Percentiles rank a stretch among this genome's conserved stretches.
phyloP scores from a whole-genome alignment of 1,140 invertebrate species.

The Argopecten irradians region DNA sequence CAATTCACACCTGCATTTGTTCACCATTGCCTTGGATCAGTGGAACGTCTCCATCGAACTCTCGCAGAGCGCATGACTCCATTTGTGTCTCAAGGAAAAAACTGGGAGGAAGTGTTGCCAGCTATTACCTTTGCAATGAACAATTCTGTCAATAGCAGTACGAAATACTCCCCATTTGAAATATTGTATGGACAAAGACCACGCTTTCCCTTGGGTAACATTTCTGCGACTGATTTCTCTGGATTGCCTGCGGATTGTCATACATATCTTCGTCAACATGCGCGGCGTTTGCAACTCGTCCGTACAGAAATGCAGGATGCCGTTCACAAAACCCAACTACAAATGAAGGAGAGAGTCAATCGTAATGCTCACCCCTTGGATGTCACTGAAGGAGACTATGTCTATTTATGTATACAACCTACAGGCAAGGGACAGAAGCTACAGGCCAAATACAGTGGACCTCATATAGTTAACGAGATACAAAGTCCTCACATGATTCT shows the following conservation, averaged over 20 bases:
- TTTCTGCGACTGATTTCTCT: too few species aligned
- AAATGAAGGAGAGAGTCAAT: neutral
- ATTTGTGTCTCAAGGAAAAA: neutral
- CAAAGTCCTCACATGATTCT: conserved; percentile 31
- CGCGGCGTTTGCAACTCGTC: neutral
- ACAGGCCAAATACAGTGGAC: conserved; percentile 31
- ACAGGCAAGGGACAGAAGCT: conserved; percentile 34
- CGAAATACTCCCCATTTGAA: conserved; percentile 45
- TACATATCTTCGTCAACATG: neutral
- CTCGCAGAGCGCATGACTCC: conserved; percentile 24
- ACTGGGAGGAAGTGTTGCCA: conserved; percentile 25
- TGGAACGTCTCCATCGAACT: conserved; percentile 27
- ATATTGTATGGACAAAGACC: conserved; percentile 37
- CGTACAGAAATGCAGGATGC: conserved; percentile 25
- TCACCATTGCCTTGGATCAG: conserved; percentile 36
- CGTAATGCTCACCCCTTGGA: neutral
- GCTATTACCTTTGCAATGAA: conserved; percentile 35
- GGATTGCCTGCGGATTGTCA: conserved; percentile 32
- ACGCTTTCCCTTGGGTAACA: conserved; percentile 33
- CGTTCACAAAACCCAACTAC: neutral
- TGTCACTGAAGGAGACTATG: neutral
- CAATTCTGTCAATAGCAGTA: neutral
- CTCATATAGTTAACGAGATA: conserved; percentile 26
- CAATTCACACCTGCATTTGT: conserved; percentile 36
- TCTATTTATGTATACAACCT: conserved; percentile 30